Base-by-base conservation (phyloP, 2,113 vertebrate species). In the Muscicapa adusta region DNA sequence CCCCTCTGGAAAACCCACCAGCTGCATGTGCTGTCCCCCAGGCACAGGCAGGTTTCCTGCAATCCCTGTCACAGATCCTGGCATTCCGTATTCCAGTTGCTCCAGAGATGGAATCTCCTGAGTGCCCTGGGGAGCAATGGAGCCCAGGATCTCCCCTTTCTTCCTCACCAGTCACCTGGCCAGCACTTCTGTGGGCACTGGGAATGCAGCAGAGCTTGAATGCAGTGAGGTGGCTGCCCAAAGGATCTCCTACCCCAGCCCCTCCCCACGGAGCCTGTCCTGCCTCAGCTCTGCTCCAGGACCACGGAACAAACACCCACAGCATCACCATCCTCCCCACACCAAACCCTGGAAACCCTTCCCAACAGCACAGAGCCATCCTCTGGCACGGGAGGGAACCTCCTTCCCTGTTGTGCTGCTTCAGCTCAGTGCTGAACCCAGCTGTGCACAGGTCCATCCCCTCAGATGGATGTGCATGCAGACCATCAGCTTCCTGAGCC, bases 401-500 rank as follows among this genome's bases (percentile, higher is more conserved):
- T 58, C 45, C 62, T 34, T 23, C 88, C 53, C 47, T 20, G 22
- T 13, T 34, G 62, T 29, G 1, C 48, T 31, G 31, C 34, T 47
- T 36, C 65, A 16, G 17, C 18, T 65, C 34, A 6, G 33, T 33
- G 31, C 45, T 28, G 73, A 70, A 28, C 17, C 14, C 3, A 5
- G 7, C 33, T 26, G 28, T 65, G 26, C 77, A 56, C 50, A 20
- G 29, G 42, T 1, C 17, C 34, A 28, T 3, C 8, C 60, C 22
- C 45, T 34, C 57, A 28, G 51, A 16, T 6, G 33, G 8, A 5
- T 1, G 15, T 7, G 43, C 34, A 20, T 0, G 1, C 4, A 48
- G 26, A 29, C 56, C 51, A 67, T 9, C 78, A 31, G 61, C 70
- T 28, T 36, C n/a, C 51, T 0, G 1, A 31, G 20, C 3, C 29